phyloP scores from a whole-genome alignment of 2,888 invertebrate species.

The Leptothorax acervorum region DNA sequence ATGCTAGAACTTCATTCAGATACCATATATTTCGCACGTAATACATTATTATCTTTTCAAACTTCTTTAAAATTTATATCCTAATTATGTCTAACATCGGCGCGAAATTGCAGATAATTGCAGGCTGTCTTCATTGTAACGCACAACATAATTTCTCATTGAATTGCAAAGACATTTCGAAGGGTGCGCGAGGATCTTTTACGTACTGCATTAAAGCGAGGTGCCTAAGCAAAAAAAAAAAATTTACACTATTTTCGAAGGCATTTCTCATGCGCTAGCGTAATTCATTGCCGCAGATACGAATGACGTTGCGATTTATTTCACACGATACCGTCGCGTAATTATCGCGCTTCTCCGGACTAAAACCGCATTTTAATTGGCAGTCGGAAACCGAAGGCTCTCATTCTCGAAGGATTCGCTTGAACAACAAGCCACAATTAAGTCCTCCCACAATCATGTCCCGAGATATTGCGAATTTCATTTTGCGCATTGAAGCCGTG shows the following conservation, averaged over 20 bases:
- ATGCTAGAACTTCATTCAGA: background rate
- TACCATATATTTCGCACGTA: conserved; percentile 14
- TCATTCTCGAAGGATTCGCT: conserved; percentile 34
- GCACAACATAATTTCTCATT: conserved; percentile 43
- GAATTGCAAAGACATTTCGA: conserved; percentile 47
- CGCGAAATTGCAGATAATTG: conserved; percentile 45
- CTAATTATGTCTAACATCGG: conserved; percentile 46
- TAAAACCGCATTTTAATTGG: conserved; percentile 69
- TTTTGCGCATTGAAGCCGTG: background rate
- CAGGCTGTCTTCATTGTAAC: conserved; percentile 27
- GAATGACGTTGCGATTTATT: conserved; percentile 75
- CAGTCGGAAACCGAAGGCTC: conserved; percentile 60
- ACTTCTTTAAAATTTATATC: conserved; percentile 44
- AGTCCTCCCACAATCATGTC: conserved; percentile 20
- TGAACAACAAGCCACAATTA: background rate
- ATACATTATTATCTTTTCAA: conserved; percentile 33
- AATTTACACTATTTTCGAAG: conserved; percentile 67
- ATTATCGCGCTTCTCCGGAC: conserved; percentile 72
- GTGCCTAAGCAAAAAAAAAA: conserved; percentile 45
- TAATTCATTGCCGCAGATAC: conserved; percentile 74
- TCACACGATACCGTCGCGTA: conserved; percentile 74
- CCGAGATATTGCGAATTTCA: conserved; percentile 23
- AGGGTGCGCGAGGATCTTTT: conserved; percentile 22
- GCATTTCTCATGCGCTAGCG: conserved; percentile 71
- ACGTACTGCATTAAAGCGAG: conserved; percentile 5